phyloP scores from a whole-genome alignment of 2,888 invertebrate genomes.

The Acronicta psi region DNA sequence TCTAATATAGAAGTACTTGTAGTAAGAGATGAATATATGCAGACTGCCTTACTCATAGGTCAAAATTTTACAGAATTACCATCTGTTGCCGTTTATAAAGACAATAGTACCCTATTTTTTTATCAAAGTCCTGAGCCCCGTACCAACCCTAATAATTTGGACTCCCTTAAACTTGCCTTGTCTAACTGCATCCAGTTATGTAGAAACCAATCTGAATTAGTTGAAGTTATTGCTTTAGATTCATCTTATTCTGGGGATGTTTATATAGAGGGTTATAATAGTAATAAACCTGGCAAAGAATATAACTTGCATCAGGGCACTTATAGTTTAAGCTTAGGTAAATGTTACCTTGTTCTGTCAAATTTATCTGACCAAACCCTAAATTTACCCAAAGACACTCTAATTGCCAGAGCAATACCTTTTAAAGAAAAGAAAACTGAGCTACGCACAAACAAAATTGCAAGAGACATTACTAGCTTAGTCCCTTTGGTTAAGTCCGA shows the following conservation, averaged over 20 bases:
- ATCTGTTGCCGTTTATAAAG: neutral
- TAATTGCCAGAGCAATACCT: neutral
- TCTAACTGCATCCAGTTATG: too few relatives aligned
- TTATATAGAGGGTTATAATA: neutral
- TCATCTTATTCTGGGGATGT: neutral
- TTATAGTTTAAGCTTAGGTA: neutral
- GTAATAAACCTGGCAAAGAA: neutral
- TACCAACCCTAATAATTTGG: too few relatives aligned
- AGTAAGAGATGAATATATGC: neutral
- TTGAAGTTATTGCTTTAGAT: neutral
- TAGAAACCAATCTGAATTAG: neutral
- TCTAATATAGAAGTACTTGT: neutral
- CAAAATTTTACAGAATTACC: constrained; percentile 1
- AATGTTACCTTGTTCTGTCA: neutral
- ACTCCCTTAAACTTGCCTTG: too few relatives aligned
- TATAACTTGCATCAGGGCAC: neutral
- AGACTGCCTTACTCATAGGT: neutral
- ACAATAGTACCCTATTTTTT: neutral
- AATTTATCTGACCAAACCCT: neutral
- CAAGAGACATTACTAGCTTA: too few relatives aligned
- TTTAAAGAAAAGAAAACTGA: too few relatives aligned
- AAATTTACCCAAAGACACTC: neutral
- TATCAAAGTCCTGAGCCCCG: neutral
- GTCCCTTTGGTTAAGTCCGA: neutral
- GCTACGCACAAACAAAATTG: too few relatives aligned